Evolutionary conservation across 1,140 invertebrate genomes (phyloP).

Genomic region (Hypothenemus hampei): DNA sequence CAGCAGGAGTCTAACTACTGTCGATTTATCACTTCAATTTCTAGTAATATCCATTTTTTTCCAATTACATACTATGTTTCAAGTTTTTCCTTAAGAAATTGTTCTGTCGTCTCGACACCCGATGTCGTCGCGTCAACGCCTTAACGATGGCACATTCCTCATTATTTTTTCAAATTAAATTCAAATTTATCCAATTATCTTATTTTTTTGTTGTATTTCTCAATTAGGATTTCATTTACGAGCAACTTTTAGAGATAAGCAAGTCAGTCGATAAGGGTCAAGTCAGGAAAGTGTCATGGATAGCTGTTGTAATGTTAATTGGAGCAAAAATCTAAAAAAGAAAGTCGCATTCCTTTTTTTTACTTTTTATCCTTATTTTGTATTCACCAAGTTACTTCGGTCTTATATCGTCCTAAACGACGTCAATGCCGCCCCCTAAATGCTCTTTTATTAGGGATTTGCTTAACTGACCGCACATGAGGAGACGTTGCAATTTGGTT

Average conservation of each 20-base stretch:
- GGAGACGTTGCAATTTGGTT: conserved; percentile 1
- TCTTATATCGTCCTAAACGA: neutral
- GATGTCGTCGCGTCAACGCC: too few species aligned
- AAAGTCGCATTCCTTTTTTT: too few species aligned
- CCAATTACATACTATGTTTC: too few species aligned
- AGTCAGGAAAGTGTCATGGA: neutral
- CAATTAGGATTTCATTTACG: neutral
- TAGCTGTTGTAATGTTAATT: neutral
- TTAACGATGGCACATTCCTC: too few species aligned
- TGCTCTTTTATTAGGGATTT: conserved; percentile 12
- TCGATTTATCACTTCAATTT: too few species aligned
- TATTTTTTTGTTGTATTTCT: neutral
- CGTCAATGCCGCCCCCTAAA: neutral
- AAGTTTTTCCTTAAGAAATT: too few species aligned
- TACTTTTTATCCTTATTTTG: conserved; percentile 5
- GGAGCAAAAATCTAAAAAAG: neutral
- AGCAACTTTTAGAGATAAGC: neutral
- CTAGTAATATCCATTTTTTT: too few species aligned
- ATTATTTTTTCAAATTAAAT: too few species aligned
- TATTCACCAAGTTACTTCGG: conserved; percentile 3
- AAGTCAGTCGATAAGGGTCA: neutral
- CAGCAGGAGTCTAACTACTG: too few species aligned
- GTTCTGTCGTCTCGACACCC: too few species aligned
- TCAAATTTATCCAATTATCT: neutral
- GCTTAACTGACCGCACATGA: conserved; percentile 8